These are phyloP conservation scores for Drosophila sp. DNA, from an alignment of 1,140 invertebrate genomes.

Conservation along the genomic window DNA sequence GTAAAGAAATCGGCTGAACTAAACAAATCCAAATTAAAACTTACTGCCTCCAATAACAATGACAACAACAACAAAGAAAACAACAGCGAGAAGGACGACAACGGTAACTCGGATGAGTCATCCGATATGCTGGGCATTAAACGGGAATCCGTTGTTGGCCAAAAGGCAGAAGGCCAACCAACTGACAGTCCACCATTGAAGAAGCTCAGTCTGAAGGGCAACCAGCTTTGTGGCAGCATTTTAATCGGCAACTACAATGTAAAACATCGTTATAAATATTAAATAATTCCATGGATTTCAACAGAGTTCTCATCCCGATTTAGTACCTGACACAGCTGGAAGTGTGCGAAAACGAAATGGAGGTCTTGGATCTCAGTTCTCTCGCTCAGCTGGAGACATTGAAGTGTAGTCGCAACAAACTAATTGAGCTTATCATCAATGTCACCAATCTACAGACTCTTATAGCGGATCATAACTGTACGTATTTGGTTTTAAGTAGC, in stretches of 20 bases:
- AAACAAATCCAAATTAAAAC: constrained; percentile 76
- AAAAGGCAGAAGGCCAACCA: constrained; percentile 20
- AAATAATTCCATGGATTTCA: background rate
- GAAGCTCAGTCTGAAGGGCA: constrained; percentile 90
- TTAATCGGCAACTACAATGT: constrained; percentile 93
- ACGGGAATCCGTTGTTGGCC: constrained; percentile 28
- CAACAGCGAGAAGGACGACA: constrained; percentile 20
- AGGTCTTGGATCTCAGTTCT: constrained; percentile 90
- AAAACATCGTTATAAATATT: constrained; percentile 79
- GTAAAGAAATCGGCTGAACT: constrained; percentile 69
- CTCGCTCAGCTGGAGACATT: constrained; percentile 89
- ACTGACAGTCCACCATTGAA: constrained; percentile 85
- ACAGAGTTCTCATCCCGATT: constrained; percentile 18
- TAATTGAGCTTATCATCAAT: constrained; percentile 89
- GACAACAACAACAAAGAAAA: constrained; percentile 14
- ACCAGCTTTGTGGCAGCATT: constrained; percentile 92
- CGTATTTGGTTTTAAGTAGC: constrained; percentile 26
- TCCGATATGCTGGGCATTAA: constrained; percentile 34
- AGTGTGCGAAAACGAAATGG: constrained; percentile 92
- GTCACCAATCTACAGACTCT: constrained; percentile 88
- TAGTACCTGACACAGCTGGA: constrained; percentile 90
- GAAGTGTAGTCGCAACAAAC: constrained; percentile 89
- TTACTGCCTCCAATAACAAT: constrained; percentile 51
- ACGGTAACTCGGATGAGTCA: constrained; percentile 27
- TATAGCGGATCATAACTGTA: constrained; percentile 91